Conservation (phyloP, 2,113 vertebrate species). For the Phrynosoma platyrhinos region DNA sequence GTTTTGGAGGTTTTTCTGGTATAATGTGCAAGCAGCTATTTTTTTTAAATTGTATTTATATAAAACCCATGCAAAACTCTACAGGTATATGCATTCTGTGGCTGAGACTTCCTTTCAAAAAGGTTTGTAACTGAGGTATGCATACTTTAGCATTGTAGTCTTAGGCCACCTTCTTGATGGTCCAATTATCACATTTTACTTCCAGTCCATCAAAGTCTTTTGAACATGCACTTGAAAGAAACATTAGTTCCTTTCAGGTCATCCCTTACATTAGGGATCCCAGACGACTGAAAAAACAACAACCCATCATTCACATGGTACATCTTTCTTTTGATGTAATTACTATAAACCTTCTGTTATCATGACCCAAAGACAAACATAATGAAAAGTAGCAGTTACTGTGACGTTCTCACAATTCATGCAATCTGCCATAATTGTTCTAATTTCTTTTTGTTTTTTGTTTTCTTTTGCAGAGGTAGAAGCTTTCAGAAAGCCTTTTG, state of each 20-base stretch:
- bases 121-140: conserved; percentile 99
- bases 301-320: conserved; percentile 86
- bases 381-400: conserved; percentile 92
- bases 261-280: conserved; percentile 87
- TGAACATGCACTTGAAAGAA: conserved; percentile 92
- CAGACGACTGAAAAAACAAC: conserved; percentile 86
- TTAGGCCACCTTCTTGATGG: conserved; percentile 92
- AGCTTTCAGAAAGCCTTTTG: conserved; percentile 98
- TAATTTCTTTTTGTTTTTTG: conserved; percentile 80
- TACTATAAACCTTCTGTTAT: conserved; percentile 87
- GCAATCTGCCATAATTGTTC: conserved; percentile 96
- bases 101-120: conserved; percentile 97
- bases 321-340: conserved; percentile 86
- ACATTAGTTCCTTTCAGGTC: conserved; percentile 91
- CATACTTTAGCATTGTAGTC: conserved; percentile 95
- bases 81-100: conserved; percentile 99
- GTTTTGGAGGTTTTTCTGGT: conserved; percentile 99
- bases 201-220: conserved; percentile 95
- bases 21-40: conserved; percentile 99
- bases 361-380: conserved; percentile 91
- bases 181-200: conserved; percentile 86
- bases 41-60: conserved; percentile 98
- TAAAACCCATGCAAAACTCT: conserved; percentile 99
- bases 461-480: conserved; percentile 98
- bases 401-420: conserved; percentile 93